These are phyloP conservation scores for Dasypus novemcinctus DNA, from an alignment of 2,113 vertebrate genomes.

Conservation along the genomic window DNA sequence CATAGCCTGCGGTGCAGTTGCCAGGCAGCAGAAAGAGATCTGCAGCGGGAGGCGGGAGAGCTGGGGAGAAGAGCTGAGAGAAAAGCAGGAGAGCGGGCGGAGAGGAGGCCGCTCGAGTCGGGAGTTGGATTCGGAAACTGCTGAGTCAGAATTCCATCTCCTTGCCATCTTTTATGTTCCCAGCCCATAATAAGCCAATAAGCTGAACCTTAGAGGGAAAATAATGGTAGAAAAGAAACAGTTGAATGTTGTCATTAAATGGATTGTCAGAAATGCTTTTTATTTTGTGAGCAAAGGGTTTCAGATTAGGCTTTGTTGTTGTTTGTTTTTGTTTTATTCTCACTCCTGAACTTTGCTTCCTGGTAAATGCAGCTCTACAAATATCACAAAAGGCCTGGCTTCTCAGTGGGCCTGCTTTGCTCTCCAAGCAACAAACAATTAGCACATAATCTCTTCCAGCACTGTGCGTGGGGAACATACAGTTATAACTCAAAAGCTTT, in stretches of 20 bases:
- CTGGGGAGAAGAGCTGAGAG: not conserved
- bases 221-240: conserved; percentile 28
- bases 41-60: conserved; percentile 52
- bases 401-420: conserved; percentile 65
- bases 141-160: conserved; percentile 73
- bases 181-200: conserved; percentile 51
- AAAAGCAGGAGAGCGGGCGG: not conserved
- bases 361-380: conserved; percentile 68
- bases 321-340: not conserved
- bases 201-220: conserved; percentile 53
- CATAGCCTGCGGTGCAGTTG: conserved; percentile 67
- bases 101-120: accelerated
- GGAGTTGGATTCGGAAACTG: conserved; percentile 55
- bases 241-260: conserved; percentile 68
- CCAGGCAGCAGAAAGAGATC: conserved; percentile 74
- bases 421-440: conserved; percentile 68
- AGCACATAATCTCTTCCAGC: conserved; percentile 18
- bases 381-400: conserved; percentile 67
- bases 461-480: not conserved
- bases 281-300: conserved; percentile 63
- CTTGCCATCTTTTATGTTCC: conserved; percentile 57
- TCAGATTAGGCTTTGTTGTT: conserved; percentile 23
- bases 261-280: conserved; percentile 54
- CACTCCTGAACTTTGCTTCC: conserved; percentile 52
- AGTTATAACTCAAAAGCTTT: conserved; percentile 7